Evolutionary conservation across 2,888 invertebrate genomes (phyloP).

Genomic region (Petrolisthes manimaculis): DNA sequence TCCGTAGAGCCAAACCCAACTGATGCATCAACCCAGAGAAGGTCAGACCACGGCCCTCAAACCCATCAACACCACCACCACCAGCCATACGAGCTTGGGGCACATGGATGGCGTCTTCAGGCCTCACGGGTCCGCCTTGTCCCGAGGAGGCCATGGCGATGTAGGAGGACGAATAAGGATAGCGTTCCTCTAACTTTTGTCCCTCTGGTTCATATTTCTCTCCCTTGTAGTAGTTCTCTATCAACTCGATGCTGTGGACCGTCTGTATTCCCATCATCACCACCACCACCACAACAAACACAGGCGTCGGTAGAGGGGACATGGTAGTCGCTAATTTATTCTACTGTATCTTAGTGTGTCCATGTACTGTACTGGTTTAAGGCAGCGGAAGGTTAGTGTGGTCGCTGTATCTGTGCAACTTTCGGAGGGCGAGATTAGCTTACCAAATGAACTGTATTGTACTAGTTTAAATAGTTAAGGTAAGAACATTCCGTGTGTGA

Average conservation of each 20-base stretch:
- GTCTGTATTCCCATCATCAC: background rate
- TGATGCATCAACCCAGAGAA: slow-evolving; percentile 33
- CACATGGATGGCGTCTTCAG: background rate
- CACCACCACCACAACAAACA: slow-evolving; percentile 15
- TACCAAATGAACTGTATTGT: too few relatives aligned
- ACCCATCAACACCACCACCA: background rate
- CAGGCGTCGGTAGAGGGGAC: background rate
- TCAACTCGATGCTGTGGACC: slow-evolving; percentile 31
- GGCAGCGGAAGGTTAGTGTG: too few relatives aligned
- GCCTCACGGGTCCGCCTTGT: background rate
- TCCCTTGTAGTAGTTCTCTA: slow-evolving; percentile 46
- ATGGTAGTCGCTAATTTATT: background rate
- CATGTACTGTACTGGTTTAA: too few relatives aligned
- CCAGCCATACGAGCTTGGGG: slow-evolving; percentile 23
- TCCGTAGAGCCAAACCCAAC: slow-evolving; percentile 39
- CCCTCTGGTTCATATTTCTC: slow-evolving; percentile 38
- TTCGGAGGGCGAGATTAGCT: too few relatives aligned
- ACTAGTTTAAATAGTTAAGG: too few relatives aligned
- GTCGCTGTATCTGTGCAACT: too few relatives aligned
- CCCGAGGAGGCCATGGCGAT: slow-evolving; percentile 28
- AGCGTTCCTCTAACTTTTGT: slow-evolving; percentile 7
- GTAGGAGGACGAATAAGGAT: slow-evolving; percentile 35
- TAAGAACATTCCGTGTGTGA: too few relatives aligned
- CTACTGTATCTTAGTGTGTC: too few relatives aligned
- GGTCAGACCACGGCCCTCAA: slow-evolving; percentile 29